Percentiles rank a stretch among this genome's conserved stretches.
phyloP scores from a whole-genome alignment of 2,113 vertebrate species.

The Gopherus flavomarginatus region DNA sequence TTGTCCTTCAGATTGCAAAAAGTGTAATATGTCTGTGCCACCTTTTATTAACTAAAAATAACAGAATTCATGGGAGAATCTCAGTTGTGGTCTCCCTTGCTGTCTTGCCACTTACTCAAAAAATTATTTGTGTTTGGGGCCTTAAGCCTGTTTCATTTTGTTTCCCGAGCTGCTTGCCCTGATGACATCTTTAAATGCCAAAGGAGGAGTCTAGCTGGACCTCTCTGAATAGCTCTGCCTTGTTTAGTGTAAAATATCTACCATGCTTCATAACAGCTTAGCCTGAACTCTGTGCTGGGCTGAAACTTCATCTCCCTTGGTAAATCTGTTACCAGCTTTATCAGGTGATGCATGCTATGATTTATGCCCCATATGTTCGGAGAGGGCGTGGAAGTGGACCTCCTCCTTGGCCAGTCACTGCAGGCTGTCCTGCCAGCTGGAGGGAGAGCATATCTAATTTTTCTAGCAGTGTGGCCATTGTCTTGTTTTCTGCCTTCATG shows the following conservation, averaged over 20 bases:
- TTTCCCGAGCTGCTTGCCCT: neutral
- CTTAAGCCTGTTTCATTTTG: neutral
- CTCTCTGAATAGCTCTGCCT: neutral
- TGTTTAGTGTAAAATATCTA: neutral
- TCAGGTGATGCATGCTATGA: neutral
- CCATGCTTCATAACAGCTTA: neutral
- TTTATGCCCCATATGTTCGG: neutral
- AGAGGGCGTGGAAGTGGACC: neutral
- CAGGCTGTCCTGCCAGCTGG: neutral
- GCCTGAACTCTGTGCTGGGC: neutral
- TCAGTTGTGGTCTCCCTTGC: neutral
- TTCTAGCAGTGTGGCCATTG: neutral
- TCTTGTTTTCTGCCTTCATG: neutral
- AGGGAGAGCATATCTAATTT: neutral
- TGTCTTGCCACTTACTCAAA: too few species aligned
- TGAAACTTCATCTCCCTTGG: neutral
- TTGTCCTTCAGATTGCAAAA: neutral
- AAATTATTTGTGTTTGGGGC: neutral
- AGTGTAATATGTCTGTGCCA: neutral
- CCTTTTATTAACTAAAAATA: neutral
- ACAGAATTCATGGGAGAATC: neutral
- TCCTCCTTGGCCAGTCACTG: neutral
- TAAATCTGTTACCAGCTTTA: neutral
- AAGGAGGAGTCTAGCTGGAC: neutral
- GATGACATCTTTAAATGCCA: neutral